Evolutionary conservation across 1,140 invertebrate genomes (phyloP), one percentile per base, ranked within the genome.

Genomic region (Drosophila ercepeae): DNA sequence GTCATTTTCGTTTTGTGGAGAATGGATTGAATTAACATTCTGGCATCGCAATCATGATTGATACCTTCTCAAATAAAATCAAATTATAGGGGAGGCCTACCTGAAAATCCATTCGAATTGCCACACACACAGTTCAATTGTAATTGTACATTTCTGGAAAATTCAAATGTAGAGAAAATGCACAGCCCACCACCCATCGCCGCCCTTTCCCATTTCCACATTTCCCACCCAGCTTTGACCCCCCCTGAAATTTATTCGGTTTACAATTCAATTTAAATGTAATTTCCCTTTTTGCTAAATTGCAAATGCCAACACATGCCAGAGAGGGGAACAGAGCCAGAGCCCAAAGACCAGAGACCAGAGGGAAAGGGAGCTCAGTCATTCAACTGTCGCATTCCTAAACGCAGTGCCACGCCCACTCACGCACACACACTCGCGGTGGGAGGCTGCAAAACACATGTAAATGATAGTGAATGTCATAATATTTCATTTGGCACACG

Each of bases 181-280:
- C 16, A 9, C 39, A 16, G 14, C 39, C 8, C 36, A 39, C 14
- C 36, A 4, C 29, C 29, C 11, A 27, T 23, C 21, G n/a, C 27
- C 27, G 8, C 11, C n/a, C 39, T 16, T 4, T 25, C 4, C 4
- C 11, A 5, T 8, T 14, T 4, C 8, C 2, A 4, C 9, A 3
- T 9, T 5, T 34, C 4, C 23, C 8, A 3, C 19, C 11, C n/a
- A n/a, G n/a, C n/a, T 14, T 36, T 27, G 16, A 44, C 13, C 36
- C 11, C 8, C 59, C 4, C 14, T 8, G 14, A 39, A 64, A 57
- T 75, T 39, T 75, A 68, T 88, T 68, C 52, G 60, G 59, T 71
- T 88, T 82, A 82, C 74, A 88, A 88, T 88, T 88, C 82, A 88
- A 88, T 88, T 88, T 75, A 75, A 82, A 78, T 78, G 78, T 78